Evolutionary conservation across 2,113 vertebrate genomes (phyloP), one percentile per base, ranked within the genome.

Genomic region (Ornithorhynchus anatinus): DNA sequence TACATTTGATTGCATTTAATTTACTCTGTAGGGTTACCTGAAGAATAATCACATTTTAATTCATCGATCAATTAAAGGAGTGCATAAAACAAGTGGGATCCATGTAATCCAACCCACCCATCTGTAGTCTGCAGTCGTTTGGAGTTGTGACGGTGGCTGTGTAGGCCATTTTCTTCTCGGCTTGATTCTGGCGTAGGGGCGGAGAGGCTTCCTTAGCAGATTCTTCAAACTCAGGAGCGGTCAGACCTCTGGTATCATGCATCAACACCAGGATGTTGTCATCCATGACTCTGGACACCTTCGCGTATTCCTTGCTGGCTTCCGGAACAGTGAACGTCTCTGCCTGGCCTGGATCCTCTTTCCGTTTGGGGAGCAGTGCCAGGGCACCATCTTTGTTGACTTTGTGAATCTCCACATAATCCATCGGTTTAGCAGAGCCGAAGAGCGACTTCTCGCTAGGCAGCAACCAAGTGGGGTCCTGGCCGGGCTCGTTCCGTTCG

Each of bases 361-460:
- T 78, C n/a, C 69, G 83, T 79, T 88, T 93, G 0, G 94, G 92
- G 75, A 94, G 86, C 33, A 98, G 84, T 4, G 95, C 73, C 44
- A 96, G 81, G 1, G 84, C 77, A 9, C 94, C 88, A 16, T 95
- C 90, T 36, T 91, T 84, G 44, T 82, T 93, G 56, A 97, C 82
- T 83, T 89, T 95, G 75, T 96, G 95, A 47, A 97, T 95, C 77
- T 96, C 96, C 4, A 97, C 96, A 1, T 98, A 97, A 79, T 96
- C 94, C 57, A 90, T 82, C 16, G 92, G 70, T 62, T 50, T 90
- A 17, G 76, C 72, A 47, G 77, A 57, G 25, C 88, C 44, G 12
- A 89, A 80, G 2, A 68, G 33, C 39, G n/a, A 19, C 20, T 86
- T 89, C 48, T 81, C 67, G 35, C 77, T 84, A 43, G 80, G 39